Base-by-base conservation (phyloP, 2,113 vertebrate genomes). In the Nycticorax nycticorax region DNA sequence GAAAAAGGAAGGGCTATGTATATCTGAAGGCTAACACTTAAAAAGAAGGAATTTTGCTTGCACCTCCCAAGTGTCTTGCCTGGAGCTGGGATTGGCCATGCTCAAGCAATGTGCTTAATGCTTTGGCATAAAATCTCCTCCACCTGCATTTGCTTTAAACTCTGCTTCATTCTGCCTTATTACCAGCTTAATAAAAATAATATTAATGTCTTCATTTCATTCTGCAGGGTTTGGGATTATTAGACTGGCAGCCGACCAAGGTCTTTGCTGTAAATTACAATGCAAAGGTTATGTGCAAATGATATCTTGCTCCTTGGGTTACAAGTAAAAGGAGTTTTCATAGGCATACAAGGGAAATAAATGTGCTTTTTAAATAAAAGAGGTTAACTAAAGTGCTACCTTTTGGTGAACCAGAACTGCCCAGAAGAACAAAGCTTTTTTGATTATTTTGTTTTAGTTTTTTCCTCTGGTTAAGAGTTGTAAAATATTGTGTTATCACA, bases 111-210 rank as follows among this genome's bases (percentile, higher is more conserved):
- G 12, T 9, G 9, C 59, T 93, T 60, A 67, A 74, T 78, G 19
- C 73, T 83, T 75, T 93, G 93, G 96, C 93, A 78, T 48, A 53
- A 26, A 87, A 81, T 16, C 56, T 9, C 52, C 86, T 91, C 92
- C 96, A 96, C 95, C 92, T 96, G 96, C 73, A 2, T 86, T n/a
- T 82, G 76, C 83, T 96, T 96, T 84, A 88, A 93, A 24, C 85
- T n/a, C 67, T 48, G 69, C 57, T 89, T 79, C 85, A 84, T 67
- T 72, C 73, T 76, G 76, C 83, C 88, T 94, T 92, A 95, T 97
- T 94, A 81, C 92, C 90, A 78, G 72, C 88, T 92, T 86, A 74
- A 94, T 96, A 95, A 92, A 95, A 80, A 78, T 53, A 78, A 78
- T 88, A 88, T 94, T 85, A 94, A 92, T 9, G 83, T 84, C 92